These are phyloP conservation scores for Aphelocoma coerulescens DNA, from an alignment of 2,113 vertebrate species.

Conservation along the genomic window DNA sequence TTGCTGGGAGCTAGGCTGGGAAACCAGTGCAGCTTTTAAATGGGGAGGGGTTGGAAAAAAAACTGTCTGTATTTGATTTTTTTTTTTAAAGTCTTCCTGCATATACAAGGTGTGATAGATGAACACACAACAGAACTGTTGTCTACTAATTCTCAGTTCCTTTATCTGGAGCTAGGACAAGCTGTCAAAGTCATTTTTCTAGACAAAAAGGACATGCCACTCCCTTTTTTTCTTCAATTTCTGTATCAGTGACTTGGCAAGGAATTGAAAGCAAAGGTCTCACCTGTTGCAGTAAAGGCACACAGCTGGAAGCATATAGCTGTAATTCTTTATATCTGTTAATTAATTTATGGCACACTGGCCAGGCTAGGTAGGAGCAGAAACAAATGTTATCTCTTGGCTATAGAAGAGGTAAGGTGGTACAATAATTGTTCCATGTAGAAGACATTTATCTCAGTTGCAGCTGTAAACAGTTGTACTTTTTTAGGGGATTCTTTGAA, in stretches of 20 bases:
- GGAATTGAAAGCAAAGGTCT: not conserved
- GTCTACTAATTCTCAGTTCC: not conserved
- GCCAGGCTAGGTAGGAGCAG: not conserved
- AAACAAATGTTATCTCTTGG: not conserved
- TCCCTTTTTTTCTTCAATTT: not conserved
- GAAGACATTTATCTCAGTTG: not conserved
- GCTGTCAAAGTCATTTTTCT: not conserved
- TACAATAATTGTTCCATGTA: not conserved
- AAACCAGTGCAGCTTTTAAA: fast-evolving
- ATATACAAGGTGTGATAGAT: not conserved
- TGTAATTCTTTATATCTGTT: not conserved
- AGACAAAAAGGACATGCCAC: not conserved
- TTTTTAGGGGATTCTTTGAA: not conserved
- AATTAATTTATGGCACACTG: not conserved
- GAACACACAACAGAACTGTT: not conserved
- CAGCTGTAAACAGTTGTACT: not conserved
- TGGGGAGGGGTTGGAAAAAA: not conserved
- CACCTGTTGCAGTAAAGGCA: not conserved
- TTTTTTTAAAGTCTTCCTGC: not conserved
- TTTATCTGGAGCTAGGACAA: not conserved
- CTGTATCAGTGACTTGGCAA: not conserved
- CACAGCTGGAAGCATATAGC: not conserved
- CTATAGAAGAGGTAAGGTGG: not conserved
- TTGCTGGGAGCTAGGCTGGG: not conserved
- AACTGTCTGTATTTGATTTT: not conserved